These are phyloP conservation scores for Elysia crispata DNA, from an alignment of 2,888 invertebrate genomes.

Conservation along the genomic window DNA sequence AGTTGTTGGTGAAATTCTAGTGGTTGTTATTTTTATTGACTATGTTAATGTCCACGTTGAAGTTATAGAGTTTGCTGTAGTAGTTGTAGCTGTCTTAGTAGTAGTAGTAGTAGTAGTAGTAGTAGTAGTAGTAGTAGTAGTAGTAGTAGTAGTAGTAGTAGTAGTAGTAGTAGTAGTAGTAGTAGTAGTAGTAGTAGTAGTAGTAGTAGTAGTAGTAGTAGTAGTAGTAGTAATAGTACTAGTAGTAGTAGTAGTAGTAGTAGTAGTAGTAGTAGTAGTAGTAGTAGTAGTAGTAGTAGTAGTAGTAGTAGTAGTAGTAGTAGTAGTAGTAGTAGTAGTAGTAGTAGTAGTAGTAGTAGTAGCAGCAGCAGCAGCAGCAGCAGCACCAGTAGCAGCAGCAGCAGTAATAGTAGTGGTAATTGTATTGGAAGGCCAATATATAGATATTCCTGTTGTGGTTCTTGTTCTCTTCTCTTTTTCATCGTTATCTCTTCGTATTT, in stretches of 20 bases:
- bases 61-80: no score
- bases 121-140: no score
- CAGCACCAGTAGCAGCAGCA: not conserved
- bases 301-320: constrained; percentile 19
- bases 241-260: constrained; percentile 19
- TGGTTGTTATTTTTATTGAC: no score
- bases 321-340: constrained; percentile 19
- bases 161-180: constrained; percentile 19
- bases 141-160: constrained; percentile 16
- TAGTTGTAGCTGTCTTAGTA: no score
- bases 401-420: not conserved
- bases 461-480: no score
- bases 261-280: constrained; percentile 2
- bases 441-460: no score
- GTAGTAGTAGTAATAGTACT: constrained; percentile 14
- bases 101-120: no score
- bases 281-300: not conserved
- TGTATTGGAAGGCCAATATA: no score
- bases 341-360: constrained; percentile 19
- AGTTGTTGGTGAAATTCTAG: no score
- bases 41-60: no score
- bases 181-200: constrained; percentile 19
- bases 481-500: no score
- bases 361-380: not conserved
- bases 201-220: constrained; percentile 19